Percentiles rank a stretch among this genome's conserved stretches.
These are phyloP conservation scores for Euura lappo DNA, from an alignment of 1,140 invertebrate genomes.

Conservation along the genomic window DNA sequence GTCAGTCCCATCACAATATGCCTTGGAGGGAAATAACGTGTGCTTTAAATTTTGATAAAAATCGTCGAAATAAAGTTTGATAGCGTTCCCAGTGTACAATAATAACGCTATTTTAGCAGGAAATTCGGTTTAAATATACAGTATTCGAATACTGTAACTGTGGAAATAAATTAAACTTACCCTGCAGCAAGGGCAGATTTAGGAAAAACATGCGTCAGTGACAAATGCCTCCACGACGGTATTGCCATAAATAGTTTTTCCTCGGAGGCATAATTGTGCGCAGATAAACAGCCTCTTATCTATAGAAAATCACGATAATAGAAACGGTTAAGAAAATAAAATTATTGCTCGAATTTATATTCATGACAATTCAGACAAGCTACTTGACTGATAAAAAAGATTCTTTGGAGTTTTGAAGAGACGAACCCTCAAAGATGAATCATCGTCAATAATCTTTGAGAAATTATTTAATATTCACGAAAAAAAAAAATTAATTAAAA, in stretches of 20 bases:
- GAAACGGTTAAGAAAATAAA: not conserved
- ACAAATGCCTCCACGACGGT: constrained; percentile 54
- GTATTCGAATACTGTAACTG: not conserved
- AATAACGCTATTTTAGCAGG: not conserved
- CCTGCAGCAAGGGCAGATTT: constrained; percentile 58
- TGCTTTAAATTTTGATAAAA: constrained; percentile 24
- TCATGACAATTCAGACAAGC: too few relatives aligned
- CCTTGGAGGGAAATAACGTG: constrained; percentile 59
- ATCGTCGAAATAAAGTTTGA: not conserved
- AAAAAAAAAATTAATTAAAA: too few relatives aligned
- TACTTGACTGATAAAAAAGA: too few relatives aligned
- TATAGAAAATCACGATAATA: constrained; percentile 26
- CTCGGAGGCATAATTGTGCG: constrained; percentile 53
- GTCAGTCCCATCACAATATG: constrained; percentile 94
- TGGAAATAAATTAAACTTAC: constrained; percentile 37
- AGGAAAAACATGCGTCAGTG: constrained; percentile 51
- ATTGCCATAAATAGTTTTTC: constrained; percentile 55
- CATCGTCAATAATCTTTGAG: too few relatives aligned
- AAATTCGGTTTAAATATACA: too few relatives aligned
- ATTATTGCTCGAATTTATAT: not conserved
- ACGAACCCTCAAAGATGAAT: too few relatives aligned
- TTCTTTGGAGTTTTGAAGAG: too few relatives aligned
- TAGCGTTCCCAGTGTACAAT: not conserved
- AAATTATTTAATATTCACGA: too few relatives aligned
- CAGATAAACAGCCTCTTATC: constrained; percentile 54